phyloP scores from a whole-genome alignment of 2,888 invertebrate genomes.

The Panzeria rudis region DNA sequence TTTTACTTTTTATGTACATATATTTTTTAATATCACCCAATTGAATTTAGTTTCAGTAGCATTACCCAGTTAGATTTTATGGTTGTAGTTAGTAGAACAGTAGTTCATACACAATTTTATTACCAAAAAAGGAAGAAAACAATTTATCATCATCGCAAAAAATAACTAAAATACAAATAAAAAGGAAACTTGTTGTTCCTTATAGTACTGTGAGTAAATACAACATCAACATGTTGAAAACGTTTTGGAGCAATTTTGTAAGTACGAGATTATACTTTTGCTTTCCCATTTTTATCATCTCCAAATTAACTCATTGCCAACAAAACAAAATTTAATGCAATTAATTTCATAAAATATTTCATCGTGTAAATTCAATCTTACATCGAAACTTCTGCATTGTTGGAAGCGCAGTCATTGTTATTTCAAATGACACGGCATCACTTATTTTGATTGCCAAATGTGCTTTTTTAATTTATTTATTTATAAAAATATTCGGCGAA shows the following conservation, averaged over 20 bases:
- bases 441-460: no score
- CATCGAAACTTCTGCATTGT: no score
- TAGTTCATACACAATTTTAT: background rate
- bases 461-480: no score
- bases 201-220: background rate
- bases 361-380: no score
- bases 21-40: conserved; percentile 9
- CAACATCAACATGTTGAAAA: conserved; percentile 31
- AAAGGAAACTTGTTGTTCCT: conserved; percentile 17
- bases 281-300: conserved; percentile 22
- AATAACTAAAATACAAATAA: background rate
- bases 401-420: no score
- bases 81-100: background rate
- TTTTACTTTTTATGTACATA: no score
- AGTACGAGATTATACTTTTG: background rate
- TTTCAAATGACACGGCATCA: no score
- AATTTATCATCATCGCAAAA: background rate
- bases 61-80: conserved; percentile 13
- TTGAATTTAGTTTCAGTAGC: conserved; percentile 18
- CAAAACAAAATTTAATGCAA: no score
- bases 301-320: conserved; percentile 63
- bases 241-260: conserved; percentile 12
- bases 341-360: no score
- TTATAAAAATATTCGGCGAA: no score
- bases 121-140: background rate